Evolutionary conservation across 2,113 vertebrate genomes (phyloP), one percentile per base, ranked within the genome.

Genomic region (Aspidoscelis tigris): DNA sequence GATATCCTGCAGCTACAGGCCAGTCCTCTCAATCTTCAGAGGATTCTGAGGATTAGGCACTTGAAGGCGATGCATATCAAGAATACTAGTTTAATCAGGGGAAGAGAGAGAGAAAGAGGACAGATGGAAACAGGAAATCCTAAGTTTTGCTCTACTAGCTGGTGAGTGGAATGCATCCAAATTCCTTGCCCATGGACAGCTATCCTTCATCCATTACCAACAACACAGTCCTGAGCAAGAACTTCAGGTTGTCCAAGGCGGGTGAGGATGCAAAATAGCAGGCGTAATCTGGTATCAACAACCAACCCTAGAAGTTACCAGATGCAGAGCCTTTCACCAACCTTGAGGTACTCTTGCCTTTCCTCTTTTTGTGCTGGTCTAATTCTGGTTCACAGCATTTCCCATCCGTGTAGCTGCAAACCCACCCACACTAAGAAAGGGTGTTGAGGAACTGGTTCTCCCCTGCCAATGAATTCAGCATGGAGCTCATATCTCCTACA

Each of bases 391-490:
- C 44, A 73, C 53, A 80, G 70, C n/a, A 43, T 39, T 33, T 70
- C 22, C 22, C 3, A 0, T 24, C n/a, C 26, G 72, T 33, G 20
- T 16, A 53, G 43, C 55, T 5, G 1, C 9, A 11, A 26, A 55
- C 53, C 74, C 1, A 21, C 6, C 20, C n/a, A 16, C 43, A 66
- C 86, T 96, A 98, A 83, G 97, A 97, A 84, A 98, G 91, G 11
- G 97, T 97, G 91, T 98, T 99, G 91, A 99, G 97, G 91, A 98
- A 99, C 89, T 99, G 98, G 91, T 97, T 99, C 87, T 99, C 98
- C 69, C 98, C 98, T 16, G 98, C 97, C 87, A 99, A 88, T 1
- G 97, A 97, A 87, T 97, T 98, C 88, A 99, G 90, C 96, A 99
- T 97, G 90, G 98, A 98, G 68, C 96, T 99, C 98, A 99, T 98